A percentile compares a stretch with the other conserved stretches of the same genome.
Conservation (phyloP, 1,140 invertebrate species). For the Drosophila nigrodunni region DNA sequence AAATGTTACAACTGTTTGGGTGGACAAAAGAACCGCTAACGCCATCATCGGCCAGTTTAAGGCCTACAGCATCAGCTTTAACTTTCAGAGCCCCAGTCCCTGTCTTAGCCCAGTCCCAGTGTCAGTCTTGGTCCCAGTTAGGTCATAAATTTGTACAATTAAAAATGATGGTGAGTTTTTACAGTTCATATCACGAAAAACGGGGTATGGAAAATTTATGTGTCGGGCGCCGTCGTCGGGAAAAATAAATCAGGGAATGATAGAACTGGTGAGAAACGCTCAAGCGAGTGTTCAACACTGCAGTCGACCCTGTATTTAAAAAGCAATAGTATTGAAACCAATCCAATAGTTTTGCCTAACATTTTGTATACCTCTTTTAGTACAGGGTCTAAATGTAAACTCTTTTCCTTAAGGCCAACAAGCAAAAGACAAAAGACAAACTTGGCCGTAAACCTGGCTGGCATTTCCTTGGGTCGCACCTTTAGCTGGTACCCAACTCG, state of each 20-base stretch:
- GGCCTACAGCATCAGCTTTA: constrained; percentile 47
- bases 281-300: too few species aligned
- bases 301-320: too few species aligned
- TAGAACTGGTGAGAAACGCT: constrained; percentile 42
- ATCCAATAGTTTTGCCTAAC: too few species aligned
- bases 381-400: constrained; percentile 49
- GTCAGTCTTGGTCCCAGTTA: constrained; percentile 24
- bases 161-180: constrained; percentile 80
- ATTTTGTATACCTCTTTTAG: too few species aligned
- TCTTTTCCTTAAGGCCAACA: constrained; percentile 38
- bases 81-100: neutral
- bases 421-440: neutral
- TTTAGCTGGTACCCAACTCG: constrained; percentile 9
- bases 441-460: constrained; percentile 25
- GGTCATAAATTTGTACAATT: constrained; percentile 78
- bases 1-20: constrained; percentile 57
- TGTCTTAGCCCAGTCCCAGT: neutral
- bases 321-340: too few species aligned
- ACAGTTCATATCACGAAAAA: constrained; percentile 58
- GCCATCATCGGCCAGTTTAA: constrained; percentile 57
- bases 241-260: constrained; percentile 69
- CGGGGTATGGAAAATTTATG: constrained; percentile 64
- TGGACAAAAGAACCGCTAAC: constrained; percentile 78
- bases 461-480: constrained; percentile 18
- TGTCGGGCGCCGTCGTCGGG: constrained; percentile 36